Conservation (phyloP, 92 coral and sea anemone species). For the Palythoa heliodiscus region DNA sequence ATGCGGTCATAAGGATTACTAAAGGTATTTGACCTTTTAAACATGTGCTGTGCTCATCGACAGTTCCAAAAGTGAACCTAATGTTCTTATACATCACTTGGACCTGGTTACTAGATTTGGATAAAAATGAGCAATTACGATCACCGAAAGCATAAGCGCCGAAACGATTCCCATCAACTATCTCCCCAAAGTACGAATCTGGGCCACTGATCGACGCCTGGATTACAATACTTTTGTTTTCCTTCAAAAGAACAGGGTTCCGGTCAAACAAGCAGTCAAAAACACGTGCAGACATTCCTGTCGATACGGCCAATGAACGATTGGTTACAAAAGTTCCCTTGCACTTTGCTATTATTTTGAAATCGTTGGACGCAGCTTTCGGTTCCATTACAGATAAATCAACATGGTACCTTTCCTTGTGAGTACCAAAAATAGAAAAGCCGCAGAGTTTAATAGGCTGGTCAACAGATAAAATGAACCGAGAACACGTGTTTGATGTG, state of each 20-base stretch:
- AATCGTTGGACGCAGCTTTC: background rate
- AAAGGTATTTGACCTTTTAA: background rate
- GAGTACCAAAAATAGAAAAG: slow-evolving; percentile 14
- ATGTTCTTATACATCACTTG: background rate
- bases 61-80: background rate
- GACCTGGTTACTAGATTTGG: background rate
- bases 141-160: no score
- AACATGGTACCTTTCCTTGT: background rate
- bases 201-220: background rate
- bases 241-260: background rate
- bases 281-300: background rate
- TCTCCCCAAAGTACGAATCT: slow-evolving; percentile 4
- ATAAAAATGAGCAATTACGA: no score
- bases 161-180: no score
- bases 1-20: background rate
- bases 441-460: background rate
- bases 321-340: background rate
- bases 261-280: slow-evolving; percentile 14
- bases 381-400: background rate
- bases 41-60: background rate
- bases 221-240: background rate
- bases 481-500: background rate
- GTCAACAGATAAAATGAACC: background rate
- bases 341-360: background rate
- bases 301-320: background rate